Percentiles rank a stretch among this genome's conserved stretches.
Conservation (phyloP, 1,140 invertebrate genomes). For the Neodiprion fabricii region DNA sequence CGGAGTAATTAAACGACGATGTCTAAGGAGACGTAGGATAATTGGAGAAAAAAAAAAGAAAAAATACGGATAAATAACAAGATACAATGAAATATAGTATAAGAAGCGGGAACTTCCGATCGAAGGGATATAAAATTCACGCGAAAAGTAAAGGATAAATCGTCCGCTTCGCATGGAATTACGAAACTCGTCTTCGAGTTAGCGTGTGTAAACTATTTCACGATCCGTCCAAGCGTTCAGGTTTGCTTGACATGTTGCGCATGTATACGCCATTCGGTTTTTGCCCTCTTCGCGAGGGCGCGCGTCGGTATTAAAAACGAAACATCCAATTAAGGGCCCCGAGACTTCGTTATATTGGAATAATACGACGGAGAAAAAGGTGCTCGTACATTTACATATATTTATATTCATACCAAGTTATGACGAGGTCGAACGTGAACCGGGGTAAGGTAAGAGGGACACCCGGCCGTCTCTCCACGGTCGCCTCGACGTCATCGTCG, state of each 20-base stretch:
- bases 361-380: constrained; percentile 11
- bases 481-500: background rate
- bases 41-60: too few relatives aligned
- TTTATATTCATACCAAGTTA: constrained; percentile 34
- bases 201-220: too few relatives aligned
- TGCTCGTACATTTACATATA: constrained; percentile 32
- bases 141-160: too few relatives aligned
- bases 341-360: constrained; percentile 25
- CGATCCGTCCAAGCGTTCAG: too few relatives aligned
- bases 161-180: too few relatives aligned
- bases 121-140: too few relatives aligned
- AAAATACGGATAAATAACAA: too few relatives aligned
- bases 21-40: too few relatives aligned
- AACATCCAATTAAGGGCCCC: constrained; percentile 31
- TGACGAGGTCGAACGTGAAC: constrained; percentile 14
- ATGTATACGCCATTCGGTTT: background rate
- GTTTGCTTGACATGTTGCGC: background rate
- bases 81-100: too few relatives aligned
- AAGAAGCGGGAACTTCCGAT: too few relatives aligned
- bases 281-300: background rate
- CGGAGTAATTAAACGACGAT: too few relatives aligned
- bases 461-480: background rate
- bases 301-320: constrained; percentile 26
- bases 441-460: background rate
- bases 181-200: too few relatives aligned